Base-by-base conservation (phyloP, 2,888 invertebrate species). In the Drosophila suboccidentalis region DNA sequence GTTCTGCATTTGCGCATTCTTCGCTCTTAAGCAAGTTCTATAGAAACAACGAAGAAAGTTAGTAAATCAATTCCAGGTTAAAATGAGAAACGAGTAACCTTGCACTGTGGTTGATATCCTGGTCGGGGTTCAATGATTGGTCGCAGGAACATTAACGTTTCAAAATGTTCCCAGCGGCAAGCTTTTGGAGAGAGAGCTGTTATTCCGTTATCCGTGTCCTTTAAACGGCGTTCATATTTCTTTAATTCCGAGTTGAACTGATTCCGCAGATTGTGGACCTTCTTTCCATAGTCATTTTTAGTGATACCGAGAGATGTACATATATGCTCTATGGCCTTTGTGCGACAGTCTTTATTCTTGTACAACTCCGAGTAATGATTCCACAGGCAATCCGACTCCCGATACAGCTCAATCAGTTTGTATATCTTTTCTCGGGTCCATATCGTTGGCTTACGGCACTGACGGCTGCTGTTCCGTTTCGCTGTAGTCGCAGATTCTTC, bases 161-260 rank as follows among this genome's bases (percentile, higher is more conserved):
- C 91, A 62, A 91, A 93, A 44, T 92, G 92, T 49, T 91, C 92
- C 92, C 92, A 93, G 13, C 91, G 91, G 43, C 91, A 90, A 3
- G 80, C 71, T 29, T 86, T 87, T 4, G 75, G 71, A 1, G 70
- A 53, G 0, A 6, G 11, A 1, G 43, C 34, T 22, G 59, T 68
- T 6, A 55, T 62, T 1, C 63, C 80, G 26, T 26, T 26, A 1
- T 82, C 90, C 3, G 82, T 64, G 32, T 90, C 90, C 43, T 89
- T 89, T 11, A 89, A 76, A 8, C 91, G 88, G 9, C 90, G 87
- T 29, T 91, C 91, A 8, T 91, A 58, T 58, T 92, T 93, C 61
- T 93, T 92, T 61, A 91, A 82, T 71, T 93, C 92, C 0, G 91
- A 90, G 60, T 92, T 93, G 59, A 91, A 93, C 67, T 93, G 92